Percentiles rank a stretch among this genome's conserved stretches.
Evolutionary conservation across 2,888 invertebrate genomes (phyloP).

Genomic region (Abscondita cerata): DNA sequence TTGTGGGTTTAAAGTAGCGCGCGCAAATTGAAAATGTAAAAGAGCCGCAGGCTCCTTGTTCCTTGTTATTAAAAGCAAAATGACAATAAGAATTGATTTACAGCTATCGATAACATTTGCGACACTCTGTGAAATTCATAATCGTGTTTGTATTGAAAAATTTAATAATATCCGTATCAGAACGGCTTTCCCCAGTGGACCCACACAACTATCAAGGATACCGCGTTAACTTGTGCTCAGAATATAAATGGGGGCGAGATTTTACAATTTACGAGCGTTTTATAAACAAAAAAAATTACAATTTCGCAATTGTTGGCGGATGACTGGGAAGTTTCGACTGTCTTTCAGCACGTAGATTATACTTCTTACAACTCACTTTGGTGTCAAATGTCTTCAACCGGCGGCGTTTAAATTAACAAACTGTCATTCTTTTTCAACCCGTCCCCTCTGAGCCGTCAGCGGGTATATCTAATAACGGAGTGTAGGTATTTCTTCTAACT

Average conservation of each 20-base stretch:
- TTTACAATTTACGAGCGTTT: constrained; percentile 13
- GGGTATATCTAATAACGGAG: constrained; percentile 49
- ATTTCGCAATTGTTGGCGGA: neutral
- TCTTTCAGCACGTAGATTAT: constrained; percentile 23
- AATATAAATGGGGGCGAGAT: constrained; percentile 19
- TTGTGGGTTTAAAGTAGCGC: too few species aligned
- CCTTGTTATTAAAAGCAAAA: constrained; percentile 53
- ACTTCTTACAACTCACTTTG: constrained; percentile 32
- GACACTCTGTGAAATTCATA: constrained; percentile 51
- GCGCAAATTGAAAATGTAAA: neutral
- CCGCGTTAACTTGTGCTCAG: constrained; percentile 16
- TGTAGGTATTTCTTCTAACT: constrained; percentile 36
- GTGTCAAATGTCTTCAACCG: constrained; percentile 44
- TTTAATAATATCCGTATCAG: constrained; percentile 44
- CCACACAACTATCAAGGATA: constrained; percentile 9
- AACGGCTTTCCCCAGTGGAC: constrained; percentile 24
- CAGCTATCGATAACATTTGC: constrained; percentile 55
- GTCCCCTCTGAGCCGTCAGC: constrained; percentile 42
- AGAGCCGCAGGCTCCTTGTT: constrained; percentile 43
- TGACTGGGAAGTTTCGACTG: neutral
- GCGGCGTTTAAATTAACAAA: constrained; percentile 50
- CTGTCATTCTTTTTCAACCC: constrained; percentile 49
- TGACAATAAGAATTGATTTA: constrained; percentile 54
- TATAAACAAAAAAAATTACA: constrained; percentile 5
- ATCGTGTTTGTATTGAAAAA: constrained; percentile 55